These are phyloP conservation scores for Corythaixoides concolor DNA, from an alignment of 2,113 vertebrate species.

Conservation along the genomic window DNA sequence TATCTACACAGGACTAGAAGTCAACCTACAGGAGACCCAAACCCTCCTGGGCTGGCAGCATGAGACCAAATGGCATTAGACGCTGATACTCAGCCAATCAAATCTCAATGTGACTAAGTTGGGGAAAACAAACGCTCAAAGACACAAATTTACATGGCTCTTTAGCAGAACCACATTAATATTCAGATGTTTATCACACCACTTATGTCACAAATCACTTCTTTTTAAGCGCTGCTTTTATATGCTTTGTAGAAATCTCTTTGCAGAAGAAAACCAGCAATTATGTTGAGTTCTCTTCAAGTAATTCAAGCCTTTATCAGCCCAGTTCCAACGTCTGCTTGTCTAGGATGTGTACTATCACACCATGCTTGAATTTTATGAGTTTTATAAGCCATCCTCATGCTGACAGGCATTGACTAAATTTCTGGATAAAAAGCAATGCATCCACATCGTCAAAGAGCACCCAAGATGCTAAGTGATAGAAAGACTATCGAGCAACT, in stretches of 20 bases:
- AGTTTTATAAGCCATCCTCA: neutral
- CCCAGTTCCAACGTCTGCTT: neutral
- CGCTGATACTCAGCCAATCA: rapidly evolving
- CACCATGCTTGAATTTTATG: neutral
- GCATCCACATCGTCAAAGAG: neutral
- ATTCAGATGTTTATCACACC: constrained; percentile 33
- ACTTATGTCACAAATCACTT: neutral
- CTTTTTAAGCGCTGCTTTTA: neutral
- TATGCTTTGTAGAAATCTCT: neutral
- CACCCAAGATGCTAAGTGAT: neutral
- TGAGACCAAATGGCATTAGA: neutral
- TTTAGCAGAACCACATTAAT: neutral
- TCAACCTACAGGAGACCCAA: neutral
- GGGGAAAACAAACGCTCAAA: neutral
- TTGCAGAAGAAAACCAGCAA: constrained; percentile 18
- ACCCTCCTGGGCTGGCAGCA: neutral
- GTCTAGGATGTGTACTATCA: neutral
- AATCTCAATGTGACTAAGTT: neutral
- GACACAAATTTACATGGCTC: neutral
- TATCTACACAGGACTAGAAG: neutral
- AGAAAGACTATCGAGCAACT: neutral
- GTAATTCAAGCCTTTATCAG: constrained; percentile 2
- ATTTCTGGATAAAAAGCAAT: neutral
- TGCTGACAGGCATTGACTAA: neutral
- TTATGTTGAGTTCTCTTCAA: constrained; percentile 17